phyloP scores from a whole-genome alignment of 35 echinoderm and acorn worm species.

The Ophioderma brevispina region DNA sequence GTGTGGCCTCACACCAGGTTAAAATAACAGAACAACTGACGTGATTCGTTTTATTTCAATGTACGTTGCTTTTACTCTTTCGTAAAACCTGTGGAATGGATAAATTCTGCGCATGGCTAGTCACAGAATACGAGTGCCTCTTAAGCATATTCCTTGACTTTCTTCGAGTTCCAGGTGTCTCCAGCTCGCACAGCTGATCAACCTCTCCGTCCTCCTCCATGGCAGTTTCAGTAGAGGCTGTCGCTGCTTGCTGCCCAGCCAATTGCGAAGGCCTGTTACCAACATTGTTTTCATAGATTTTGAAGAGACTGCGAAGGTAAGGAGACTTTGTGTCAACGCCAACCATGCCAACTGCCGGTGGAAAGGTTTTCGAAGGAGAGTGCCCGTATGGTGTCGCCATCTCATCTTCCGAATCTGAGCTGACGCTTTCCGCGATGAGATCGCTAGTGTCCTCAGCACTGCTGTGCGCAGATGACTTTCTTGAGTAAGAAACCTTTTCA shows the following conservation, averaged over 20 bases:
- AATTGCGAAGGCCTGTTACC: neutral
- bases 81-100: too few relatives aligned
- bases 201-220: too few relatives aligned
- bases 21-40: too few relatives aligned
- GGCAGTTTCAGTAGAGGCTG: neutral
- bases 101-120: too few relatives aligned
- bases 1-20: too few relatives aligned
- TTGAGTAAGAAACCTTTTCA: neutral
- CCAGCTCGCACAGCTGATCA: too few relatives aligned
- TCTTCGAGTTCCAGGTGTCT: too few relatives aligned
- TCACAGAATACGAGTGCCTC: too few relatives aligned
- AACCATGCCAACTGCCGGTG: neutral
- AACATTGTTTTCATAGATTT: neutral
- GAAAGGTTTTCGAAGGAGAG: neutral
- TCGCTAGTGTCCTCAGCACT: neutral
- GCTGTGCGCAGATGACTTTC: neutral
- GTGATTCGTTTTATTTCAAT: too few relatives aligned
- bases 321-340: neutral
- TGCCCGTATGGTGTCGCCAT: neutral
- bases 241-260: neutral
- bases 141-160: too few relatives aligned
- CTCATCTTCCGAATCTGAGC: neutral
- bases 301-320: neutral
- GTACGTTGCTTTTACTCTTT: too few relatives aligned
- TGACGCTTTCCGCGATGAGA: neutral